These are phyloP conservation scores for Craterocephalus amniculus DNA, from an alignment of 2,797 vertebrate genomes.

Conservation along the genomic window DNA sequence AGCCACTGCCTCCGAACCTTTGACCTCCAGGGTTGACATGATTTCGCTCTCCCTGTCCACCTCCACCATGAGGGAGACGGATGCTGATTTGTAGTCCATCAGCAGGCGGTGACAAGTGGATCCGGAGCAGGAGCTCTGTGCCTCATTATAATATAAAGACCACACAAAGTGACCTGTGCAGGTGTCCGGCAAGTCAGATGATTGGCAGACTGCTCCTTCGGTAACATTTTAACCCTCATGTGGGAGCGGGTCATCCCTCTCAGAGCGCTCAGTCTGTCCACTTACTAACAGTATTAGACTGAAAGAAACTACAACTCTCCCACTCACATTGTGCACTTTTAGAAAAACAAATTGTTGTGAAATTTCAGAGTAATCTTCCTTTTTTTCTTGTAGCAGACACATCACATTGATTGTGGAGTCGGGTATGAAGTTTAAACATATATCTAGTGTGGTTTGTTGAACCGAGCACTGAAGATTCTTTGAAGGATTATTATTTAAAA, in stretches of 20 bases:
- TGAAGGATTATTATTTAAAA: constrained; percentile 19
- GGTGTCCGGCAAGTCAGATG: background rate
- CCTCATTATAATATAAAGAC: constrained; percentile 10
- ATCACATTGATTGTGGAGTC: constrained; percentile 13
- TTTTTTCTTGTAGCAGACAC: constrained; percentile 24
- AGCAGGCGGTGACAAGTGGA: constrained; percentile 5
- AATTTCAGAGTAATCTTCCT: constrained; percentile 1
- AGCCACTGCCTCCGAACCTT: constrained; percentile 82
- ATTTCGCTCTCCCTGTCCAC: background rate
- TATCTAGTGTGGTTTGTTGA: constrained; percentile 28
- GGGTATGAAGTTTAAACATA: constrained; percentile 25
- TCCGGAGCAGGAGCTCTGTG: constrained; percentile 14
- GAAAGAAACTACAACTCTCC: constrained; percentile 7
- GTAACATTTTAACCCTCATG: constrained; percentile 7
- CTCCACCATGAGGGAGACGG: background rate
- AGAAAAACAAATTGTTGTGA: constrained; percentile 27
- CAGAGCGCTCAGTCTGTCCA: constrained; percentile 7
- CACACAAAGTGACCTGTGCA: constrained; percentile 3
- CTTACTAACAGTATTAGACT: constrained; percentile 26
- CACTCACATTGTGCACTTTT: constrained; percentile 40
- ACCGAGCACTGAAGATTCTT: constrained; percentile 26
- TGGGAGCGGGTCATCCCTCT: constrained; percentile 4
- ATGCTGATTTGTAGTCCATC: background rate
- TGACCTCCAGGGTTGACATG: constrained; percentile 80
- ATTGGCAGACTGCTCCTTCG: background rate